Evolutionary conservation across 1,140 invertebrate species (phyloP).

Genomic region (Aphaenogaster rudis): DNA sequence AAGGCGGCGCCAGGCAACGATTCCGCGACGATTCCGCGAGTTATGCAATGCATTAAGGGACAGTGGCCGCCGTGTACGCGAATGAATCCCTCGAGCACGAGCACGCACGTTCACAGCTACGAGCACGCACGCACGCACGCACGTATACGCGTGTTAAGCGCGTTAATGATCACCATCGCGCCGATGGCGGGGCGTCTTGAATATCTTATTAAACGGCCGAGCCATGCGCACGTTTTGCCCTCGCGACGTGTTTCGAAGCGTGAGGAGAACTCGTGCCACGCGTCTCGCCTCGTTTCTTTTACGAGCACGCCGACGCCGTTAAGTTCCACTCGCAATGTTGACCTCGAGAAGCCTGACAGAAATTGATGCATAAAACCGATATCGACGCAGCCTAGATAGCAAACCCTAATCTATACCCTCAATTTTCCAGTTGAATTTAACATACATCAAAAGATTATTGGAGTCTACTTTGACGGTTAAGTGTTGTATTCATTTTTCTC

Average conservation of each 20-base stretch:
- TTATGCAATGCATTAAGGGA: slow-evolving; percentile 70
- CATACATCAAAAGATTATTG: neutral
- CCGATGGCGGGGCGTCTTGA: slow-evolving; percentile 59
- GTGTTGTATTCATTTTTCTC: neutral
- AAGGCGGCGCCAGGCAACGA: slow-evolving; percentile 71
- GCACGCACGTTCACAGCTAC: slow-evolving; percentile 1
- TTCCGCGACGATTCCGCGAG: slow-evolving; percentile 56
- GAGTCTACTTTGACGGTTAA: neutral
- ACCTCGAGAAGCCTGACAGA: slow-evolving; percentile 12
- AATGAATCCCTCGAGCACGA: slow-evolving; percentile 43
- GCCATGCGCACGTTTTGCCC: slow-evolving; percentile 34
- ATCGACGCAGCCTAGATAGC: slow-evolving; percentile 22
- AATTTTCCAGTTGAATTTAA: slow-evolving; percentile 28
- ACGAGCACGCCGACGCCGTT: slow-evolving; percentile 40
- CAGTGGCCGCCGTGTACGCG: slow-evolving; percentile 67
- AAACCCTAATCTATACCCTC: neutral
- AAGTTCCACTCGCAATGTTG: slow-evolving; percentile 3
- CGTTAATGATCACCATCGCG: slow-evolving; percentile 53
- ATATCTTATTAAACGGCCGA: slow-evolving; percentile 65
- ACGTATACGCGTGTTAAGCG: slow-evolving; percentile 35
- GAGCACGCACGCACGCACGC: neutral
- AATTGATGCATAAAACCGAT: slow-evolving; percentile 41
- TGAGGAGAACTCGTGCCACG: slow-evolving; percentile 50
- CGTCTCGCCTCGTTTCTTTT: slow-evolving; percentile 53
- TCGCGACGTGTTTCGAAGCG: slow-evolving; percentile 52